A percentile compares a stretch with the other conserved stretches of the same genome.
Evolutionary conservation across 2,797 vertebrate species (phyloP).

Genomic region (Oryzias dopingdopingensis): DNA sequence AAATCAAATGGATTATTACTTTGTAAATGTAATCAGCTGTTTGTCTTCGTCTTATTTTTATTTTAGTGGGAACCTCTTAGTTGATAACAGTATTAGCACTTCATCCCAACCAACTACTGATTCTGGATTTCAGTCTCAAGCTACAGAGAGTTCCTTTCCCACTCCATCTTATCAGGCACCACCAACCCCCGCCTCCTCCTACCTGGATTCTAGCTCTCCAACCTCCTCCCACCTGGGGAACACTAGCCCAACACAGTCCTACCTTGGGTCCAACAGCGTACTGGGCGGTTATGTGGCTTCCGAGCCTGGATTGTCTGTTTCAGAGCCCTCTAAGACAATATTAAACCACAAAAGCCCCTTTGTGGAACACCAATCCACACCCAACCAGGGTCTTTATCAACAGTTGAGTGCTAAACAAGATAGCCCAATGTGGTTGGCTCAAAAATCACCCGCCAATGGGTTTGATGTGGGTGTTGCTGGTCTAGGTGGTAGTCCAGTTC

Average conservation of each 20-base stretch:
- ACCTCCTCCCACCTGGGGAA: conserved; percentile 58
- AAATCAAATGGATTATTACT: not conserved
- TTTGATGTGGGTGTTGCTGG: conserved; percentile 48
- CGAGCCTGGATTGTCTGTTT: conserved; percentile 61
- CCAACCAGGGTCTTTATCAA: conserved; percentile 76
- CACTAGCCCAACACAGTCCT: conserved; percentile 44
- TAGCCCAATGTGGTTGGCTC: conserved; percentile 29
- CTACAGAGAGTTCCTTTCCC: conserved; percentile 69
- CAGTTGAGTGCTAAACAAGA: conserved; percentile 63
- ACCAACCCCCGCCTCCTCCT: conserved; percentile 66
- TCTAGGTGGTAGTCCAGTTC: conserved; percentile 51
- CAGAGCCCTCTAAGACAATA: conserved; percentile 62
- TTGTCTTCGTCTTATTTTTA: not conserved
- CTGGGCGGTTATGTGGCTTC: conserved; percentile 60
- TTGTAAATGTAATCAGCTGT: not conserved
- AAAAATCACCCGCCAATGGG: conserved; percentile 57
- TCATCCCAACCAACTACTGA: conserved; percentile 80
- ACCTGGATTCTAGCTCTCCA: conserved; percentile 78
- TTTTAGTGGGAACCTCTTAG: conserved; percentile 74
- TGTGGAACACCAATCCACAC: conserved; percentile 74
- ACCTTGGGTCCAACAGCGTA: conserved; percentile 51
- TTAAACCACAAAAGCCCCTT: conserved; percentile 76
- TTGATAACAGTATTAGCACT: conserved; percentile 79
- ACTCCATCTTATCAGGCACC: conserved; percentile 65
- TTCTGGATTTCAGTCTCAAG: conserved; percentile 81